phyloP scores from a whole-genome alignment of 2,888 invertebrate species.

The Malthinus flaveolus region DNA sequence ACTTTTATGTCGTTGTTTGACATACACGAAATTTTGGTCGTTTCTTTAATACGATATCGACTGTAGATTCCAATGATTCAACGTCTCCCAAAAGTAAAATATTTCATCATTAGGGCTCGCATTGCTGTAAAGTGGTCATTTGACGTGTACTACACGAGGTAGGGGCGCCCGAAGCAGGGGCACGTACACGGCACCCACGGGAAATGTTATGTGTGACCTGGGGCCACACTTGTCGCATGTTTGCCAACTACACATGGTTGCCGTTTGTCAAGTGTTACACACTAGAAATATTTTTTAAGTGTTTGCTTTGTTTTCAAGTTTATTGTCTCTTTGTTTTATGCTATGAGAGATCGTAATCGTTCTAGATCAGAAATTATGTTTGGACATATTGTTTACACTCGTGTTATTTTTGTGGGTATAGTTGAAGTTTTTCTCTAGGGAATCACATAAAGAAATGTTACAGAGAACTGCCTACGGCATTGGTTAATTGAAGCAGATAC shows the following conservation, averaged over 20 bases:
- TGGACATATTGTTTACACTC: constrained; percentile 26
- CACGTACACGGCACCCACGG: constrained; percentile 31
- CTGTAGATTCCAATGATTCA: constrained; percentile 55
- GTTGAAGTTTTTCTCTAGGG: background rate
- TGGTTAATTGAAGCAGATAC: background rate
- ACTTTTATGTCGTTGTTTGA: too few species aligned
- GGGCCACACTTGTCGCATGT: constrained; percentile 39
- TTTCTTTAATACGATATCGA: constrained; percentile 8
- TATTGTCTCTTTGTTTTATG: constrained; percentile 41
- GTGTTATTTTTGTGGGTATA: constrained; percentile 3
- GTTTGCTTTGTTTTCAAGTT: constrained; percentile 41
- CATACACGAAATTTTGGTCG: background rate
- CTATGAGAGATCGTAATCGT: constrained; percentile 41
- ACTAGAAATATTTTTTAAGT: constrained; percentile 46
- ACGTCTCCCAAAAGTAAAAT: constrained; percentile 55
- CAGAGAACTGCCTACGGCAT: background rate
- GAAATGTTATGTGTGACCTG: constrained; percentile 42
- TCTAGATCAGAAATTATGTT: constrained; percentile 41
- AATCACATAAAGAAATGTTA: background rate
- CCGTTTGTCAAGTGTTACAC: constrained; percentile 52
- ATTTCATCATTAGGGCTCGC: constrained; percentile 59
- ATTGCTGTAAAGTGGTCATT: constrained; percentile 60
- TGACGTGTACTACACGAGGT: constrained; percentile 53
- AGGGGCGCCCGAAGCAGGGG: constrained; percentile 27
- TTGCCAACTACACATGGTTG: constrained; percentile 39